Conservation (phyloP, 2,888 invertebrate genomes). For the Chironomus riparius region DNA sequence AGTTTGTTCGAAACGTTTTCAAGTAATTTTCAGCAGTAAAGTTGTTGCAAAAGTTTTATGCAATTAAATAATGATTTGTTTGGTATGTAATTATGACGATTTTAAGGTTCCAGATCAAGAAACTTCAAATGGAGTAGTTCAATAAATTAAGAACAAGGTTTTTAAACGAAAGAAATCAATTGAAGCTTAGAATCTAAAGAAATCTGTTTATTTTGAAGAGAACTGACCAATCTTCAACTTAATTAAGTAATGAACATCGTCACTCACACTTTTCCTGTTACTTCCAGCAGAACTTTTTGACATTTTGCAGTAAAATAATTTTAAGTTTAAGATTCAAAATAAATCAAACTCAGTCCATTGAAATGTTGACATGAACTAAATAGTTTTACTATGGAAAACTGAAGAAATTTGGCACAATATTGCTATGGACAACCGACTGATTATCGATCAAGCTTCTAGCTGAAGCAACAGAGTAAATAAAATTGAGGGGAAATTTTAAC, state of each 20-base stretch:
- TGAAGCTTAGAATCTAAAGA: too few species aligned
- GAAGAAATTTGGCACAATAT: background rate
- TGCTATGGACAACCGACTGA: background rate
- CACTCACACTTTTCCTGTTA: slow-evolving; percentile 1
- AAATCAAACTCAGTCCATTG: background rate
- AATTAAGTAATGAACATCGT: too few species aligned
- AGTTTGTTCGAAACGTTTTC: slow-evolving; percentile 19
- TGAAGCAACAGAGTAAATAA: slow-evolving; percentile 15
- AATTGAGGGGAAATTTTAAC: background rate
- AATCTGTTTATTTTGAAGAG: too few species aligned
- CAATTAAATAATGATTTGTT: too few species aligned
- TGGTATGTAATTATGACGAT: too few species aligned
- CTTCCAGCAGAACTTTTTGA: background rate
- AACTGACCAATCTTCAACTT: too few species aligned
- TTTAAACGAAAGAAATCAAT: too few species aligned
- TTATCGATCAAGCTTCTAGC: slow-evolving; percentile 5
- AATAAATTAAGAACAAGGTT: too few species aligned
- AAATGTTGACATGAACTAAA: slow-evolving; percentile 11
- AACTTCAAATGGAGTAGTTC: too few species aligned
- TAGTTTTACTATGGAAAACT: slow-evolving; percentile 15
- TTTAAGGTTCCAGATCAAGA: too few species aligned
- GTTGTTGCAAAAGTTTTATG: too few species aligned
- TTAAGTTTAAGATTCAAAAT: background rate
- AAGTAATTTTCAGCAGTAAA: background rate
- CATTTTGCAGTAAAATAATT: background rate